Evolutionary conservation across 2,797 vertebrate genomes (phyloP).

Genomic region (Sylvia borin): DNA sequence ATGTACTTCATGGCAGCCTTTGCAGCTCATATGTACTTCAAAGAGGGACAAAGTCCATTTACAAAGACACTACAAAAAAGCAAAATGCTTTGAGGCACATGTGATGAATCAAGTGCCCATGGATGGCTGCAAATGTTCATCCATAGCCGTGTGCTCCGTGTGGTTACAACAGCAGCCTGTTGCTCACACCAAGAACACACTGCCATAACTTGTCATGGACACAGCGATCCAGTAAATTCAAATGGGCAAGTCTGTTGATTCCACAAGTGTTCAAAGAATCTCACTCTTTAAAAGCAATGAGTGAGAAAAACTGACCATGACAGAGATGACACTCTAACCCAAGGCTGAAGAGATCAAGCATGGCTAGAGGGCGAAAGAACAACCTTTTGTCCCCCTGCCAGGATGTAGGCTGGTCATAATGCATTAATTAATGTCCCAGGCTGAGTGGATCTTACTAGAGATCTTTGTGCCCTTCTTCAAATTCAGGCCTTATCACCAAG

Average conservation of each 20-base stretch:
- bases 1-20: neutral
- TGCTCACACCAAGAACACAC: neutral
- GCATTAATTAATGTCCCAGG: neutral
- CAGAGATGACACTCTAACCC: neutral
- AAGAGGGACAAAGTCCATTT: neutral
- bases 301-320: neutral
- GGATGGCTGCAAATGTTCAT: neutral
- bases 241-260: neutral
- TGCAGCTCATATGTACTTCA: neutral
- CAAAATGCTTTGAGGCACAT: neutral
- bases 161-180: neutral
- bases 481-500: neutral
- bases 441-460: neutral
- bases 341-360: neutral
- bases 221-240: neutral
- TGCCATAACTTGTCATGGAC: neutral
- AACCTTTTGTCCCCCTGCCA: neutral
- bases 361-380: neutral
- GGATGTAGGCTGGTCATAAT: neutral
- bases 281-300: neutral
- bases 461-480: neutral
- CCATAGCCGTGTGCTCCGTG: neutral
- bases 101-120: constrained; percentile 1
- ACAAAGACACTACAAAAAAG: neutral
- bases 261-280: neutral